Percentiles rank a stretch among this genome's conserved stretches.
These are phyloP conservation scores for Montipora cactus DNA, from an alignment of 64 coral and sea anemone species.

Conservation along the genomic window DNA sequence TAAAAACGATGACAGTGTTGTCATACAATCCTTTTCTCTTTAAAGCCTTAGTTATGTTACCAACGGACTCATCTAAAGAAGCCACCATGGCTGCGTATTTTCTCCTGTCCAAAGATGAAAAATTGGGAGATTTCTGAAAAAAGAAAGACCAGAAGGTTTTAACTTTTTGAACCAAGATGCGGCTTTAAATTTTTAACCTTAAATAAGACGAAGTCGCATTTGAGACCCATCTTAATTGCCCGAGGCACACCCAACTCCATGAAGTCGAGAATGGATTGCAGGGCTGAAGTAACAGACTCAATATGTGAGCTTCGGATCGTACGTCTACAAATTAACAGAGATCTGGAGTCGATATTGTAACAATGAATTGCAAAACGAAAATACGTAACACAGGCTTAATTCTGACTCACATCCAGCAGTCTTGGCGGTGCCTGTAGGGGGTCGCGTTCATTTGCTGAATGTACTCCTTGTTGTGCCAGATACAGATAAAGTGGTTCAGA, in stretches of 20 bases:
- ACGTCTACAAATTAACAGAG: no score
- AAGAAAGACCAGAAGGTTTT: not conserved
- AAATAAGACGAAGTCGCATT: no score
- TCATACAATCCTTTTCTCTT: constrained; percentile 84
- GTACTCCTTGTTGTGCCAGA: constrained; percentile 77
- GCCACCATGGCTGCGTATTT: constrained; percentile 91
- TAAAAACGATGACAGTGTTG: constrained; percentile 92
- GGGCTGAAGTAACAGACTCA: no score
- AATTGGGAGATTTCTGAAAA: constrained; percentile 78
- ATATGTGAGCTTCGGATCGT: no score
- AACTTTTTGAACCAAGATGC: not conserved
- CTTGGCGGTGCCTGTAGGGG: constrained; percentile 72
- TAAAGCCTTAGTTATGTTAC: constrained; percentile 78
- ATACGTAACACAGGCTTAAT: not conserved
- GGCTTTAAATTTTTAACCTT: no score
- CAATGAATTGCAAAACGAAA: no score
- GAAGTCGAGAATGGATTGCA: no score
- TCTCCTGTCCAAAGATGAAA: constrained; percentile 58
- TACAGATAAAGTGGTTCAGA: constrained; percentile 74
- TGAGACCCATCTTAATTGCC: no score
- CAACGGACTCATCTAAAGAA: constrained; percentile 88
- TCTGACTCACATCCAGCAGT: constrained; percentile 58
- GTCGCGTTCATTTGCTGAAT: constrained; percentile 56
- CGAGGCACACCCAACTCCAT: no score
- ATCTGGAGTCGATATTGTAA: no score